Base-by-base conservation (phyloP, 2,797 vertebrate species). In the Botia almorhae region DNA sequence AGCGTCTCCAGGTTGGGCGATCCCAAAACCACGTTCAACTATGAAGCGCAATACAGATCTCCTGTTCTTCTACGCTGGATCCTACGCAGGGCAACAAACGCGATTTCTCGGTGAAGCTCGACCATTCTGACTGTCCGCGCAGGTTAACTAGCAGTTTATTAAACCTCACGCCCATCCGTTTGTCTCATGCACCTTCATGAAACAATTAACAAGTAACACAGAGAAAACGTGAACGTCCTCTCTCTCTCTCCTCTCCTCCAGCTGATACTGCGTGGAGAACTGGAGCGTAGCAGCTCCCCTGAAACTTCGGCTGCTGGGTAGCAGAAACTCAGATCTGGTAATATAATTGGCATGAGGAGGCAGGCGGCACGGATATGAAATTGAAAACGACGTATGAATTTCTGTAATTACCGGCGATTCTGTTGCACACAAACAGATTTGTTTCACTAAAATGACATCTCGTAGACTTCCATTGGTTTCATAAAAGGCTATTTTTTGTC, bases 231-330 rank as follows among this genome's bases (percentile, higher is more conserved):
- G 46, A n/a, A 53, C 58, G 69, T 46, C 53, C 56, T 53, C 13
- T 72, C 69, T n/a, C n/a, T n/a, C 23, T 51, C 69, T 21, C 10
- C 23, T 78, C 19, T n/a, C 16, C 56, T 76, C 63, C 64, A 58
- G 21, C 64, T 55, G 64, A 7, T 67, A 55, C 75, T 46, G 46
- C 43, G 55, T 26, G 2, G 39, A 78, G 53, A 78, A 56, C 23
- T 60, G 39, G 12, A 33, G 33, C 48, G 26, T 63, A 23, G 23
- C 68, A 63, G 76, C 48, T 78, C 76, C 56, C 68, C 53, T 64
- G 48, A 79, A 79, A 79, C 69, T 79, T 79, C 65, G 69, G 48
- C 19, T 61, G 74, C 51, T 68, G 68, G 74, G 74, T 68, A 65
- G 60, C 77, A 72, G 64, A 63, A 56, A 43, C 13, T 68, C 4